A percentile compares a stretch with the other conserved stretches of the same genome.
These are phyloP conservation scores for Egretta garzetta DNA, from an alignment of 2,113 vertebrate genomes.

Conservation along the genomic window DNA sequence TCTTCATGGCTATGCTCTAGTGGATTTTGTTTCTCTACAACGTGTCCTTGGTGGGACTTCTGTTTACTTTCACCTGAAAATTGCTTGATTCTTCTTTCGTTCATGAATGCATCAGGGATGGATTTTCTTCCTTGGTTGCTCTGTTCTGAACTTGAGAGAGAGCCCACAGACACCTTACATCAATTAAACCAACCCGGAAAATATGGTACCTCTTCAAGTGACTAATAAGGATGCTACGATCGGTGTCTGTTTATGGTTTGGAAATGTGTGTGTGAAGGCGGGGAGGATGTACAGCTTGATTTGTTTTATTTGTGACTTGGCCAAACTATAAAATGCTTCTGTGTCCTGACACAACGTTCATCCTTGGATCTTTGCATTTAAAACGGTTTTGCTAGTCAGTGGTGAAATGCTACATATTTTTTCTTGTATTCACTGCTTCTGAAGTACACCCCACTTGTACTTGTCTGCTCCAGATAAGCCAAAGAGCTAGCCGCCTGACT, in stretches of 20 bases:
- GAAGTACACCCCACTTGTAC: background rate
- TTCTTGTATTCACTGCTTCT: background rate
- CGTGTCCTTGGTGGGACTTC: background rate
- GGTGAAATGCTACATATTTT: background rate
- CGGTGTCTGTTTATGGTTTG: background rate
- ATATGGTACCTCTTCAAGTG: background rate
- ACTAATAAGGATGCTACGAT: background rate
- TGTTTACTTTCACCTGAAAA: constrained; percentile 21
- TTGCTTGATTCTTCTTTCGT: background rate
- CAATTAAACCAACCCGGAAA: background rate
- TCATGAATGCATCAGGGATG: background rate
- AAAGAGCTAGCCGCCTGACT: constrained; percentile 47
- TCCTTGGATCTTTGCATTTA: background rate
- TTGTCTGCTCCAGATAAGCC: constrained; percentile 51
- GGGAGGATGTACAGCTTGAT: constrained; percentile 26
- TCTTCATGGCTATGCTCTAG: background rate
- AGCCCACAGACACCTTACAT: background rate
- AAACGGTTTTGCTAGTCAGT: background rate
- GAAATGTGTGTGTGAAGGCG: background rate
- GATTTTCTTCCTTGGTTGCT: constrained; percentile 20
- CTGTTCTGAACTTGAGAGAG: background rate
- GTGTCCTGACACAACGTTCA: background rate
- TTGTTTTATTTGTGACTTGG: constrained; percentile 12
- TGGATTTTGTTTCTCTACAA: constrained; percentile 4
- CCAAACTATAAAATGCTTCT: background rate